Base-by-base conservation (phyloP, 2,113 vertebrate genomes). In the Aptenodytes patagonicus region DNA sequence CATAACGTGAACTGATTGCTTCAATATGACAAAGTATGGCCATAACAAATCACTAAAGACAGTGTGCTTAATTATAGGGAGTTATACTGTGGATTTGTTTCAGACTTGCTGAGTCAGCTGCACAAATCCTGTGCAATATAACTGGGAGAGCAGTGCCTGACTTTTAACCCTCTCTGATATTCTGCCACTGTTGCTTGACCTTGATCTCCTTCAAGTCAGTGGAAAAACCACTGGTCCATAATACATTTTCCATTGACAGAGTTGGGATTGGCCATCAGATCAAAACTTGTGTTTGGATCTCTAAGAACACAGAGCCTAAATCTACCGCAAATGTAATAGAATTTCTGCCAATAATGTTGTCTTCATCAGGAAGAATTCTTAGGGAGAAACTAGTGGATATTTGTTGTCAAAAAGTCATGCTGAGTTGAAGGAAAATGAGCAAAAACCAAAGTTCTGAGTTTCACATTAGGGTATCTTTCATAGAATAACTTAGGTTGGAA, bases 91-190 rank as follows among this genome's bases (percentile, higher is more conserved):
- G 26, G 18, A 22, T 85, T 71, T 79, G 46, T 68, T 70, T 83
- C 66, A 83, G 1, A 75, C 46, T 38, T 40, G 31, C 46, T 54
- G 40, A 71, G 58, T 82, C 68, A 96, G n/a, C 64, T 87, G 90
- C 55, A 7, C 22, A 11, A 52, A 64, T 69, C 9, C 19, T 1
- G 0, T 89, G 46, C 49, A 31, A 0, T 83, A 0, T 52, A 65
- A 57, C 11, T 52, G 17, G 26, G 57, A 83, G 57, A 80, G 32
- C 36, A 75, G 38, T 36, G 34, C 26, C 73, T 84, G 49, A 66
- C 40, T 83, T 65, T 14, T 17, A 40, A 47, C 26, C 3, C 4
- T 32, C 36, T 85, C 65, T 65, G 75, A 28, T 88, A 60, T 58
- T 72, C 22, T 76, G 22, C 28, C 9, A 83, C n/a, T 28, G 6